Evolutionary conservation across 2,113 vertebrate species (phyloP).

Genomic region (Larimichthys polyactis): DNA sequence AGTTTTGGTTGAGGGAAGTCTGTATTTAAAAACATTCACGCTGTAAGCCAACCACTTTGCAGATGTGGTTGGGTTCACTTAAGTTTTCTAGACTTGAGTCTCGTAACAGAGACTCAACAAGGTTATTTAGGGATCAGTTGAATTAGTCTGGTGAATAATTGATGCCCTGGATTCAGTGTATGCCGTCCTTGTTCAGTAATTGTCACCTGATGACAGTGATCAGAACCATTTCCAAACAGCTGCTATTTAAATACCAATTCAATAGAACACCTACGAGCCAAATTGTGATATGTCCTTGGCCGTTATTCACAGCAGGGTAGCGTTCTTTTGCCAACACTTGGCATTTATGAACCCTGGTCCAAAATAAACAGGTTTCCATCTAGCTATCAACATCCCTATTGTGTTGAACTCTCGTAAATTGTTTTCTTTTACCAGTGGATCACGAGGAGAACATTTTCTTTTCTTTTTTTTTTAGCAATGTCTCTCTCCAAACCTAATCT

Average conservation of each 20-base stretch:
- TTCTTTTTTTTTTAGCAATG: neutral
- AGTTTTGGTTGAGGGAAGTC: no score
- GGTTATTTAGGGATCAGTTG: no score
- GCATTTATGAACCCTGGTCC: neutral
- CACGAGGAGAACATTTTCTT: neutral
- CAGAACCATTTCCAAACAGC: conserved; percentile 23
- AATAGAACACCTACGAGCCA: conserved; percentile 16
- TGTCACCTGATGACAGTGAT: conserved; percentile 30
- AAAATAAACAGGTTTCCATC: conserved; percentile 11
- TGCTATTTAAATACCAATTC: conserved; percentile 43
- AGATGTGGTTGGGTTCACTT: no score
- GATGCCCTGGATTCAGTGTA: neutral
- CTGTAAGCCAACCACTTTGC: no score
- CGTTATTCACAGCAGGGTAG: neutral
- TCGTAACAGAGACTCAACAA: neutral
- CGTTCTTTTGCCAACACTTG: conserved; percentile 4
- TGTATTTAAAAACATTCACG: no score
- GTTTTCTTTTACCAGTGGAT: conserved; percentile 43
- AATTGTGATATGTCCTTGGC: conserved; percentile 24
- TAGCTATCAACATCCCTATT: neutral
- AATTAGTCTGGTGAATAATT: conserved; percentile 13
- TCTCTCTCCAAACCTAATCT: conserved; percentile 52
- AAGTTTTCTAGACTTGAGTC: neutral
- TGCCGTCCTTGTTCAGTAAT: conserved; percentile 16
- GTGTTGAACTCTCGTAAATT: conserved; percentile 42